Conservation (phyloP, 2,888 invertebrate species). For the Diaprepes abbreviatus region DNA sequence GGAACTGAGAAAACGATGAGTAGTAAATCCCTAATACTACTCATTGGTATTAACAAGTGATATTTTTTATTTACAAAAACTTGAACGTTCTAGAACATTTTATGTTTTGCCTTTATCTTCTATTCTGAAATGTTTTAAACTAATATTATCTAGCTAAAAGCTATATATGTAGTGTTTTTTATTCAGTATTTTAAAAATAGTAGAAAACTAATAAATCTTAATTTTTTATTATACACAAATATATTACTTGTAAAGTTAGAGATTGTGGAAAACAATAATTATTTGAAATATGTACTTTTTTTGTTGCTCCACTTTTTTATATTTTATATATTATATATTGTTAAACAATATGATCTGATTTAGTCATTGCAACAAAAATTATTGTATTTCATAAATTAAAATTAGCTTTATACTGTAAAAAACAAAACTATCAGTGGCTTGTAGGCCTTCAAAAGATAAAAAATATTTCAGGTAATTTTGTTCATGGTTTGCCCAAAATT, state of each 20-base stretch:
- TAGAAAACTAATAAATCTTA: conserved; percentile 2
- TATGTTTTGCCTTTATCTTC: conserved; percentile 10
- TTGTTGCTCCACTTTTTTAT: too few relatives aligned
- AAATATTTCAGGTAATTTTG: not conserved
- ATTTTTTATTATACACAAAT: not conserved
- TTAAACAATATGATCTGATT: too few relatives aligned
- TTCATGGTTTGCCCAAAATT: not conserved
- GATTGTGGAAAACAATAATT: too few relatives aligned
- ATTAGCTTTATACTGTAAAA: too few relatives aligned
- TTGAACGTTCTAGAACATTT: conserved; percentile 1
- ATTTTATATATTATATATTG: too few relatives aligned
- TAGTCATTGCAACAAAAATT: too few relatives aligned
- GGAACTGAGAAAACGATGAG: not conserved
- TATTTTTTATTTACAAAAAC: conserved; percentile 2
- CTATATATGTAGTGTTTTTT: conserved; percentile 11
- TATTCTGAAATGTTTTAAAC: conserved; percentile 5
- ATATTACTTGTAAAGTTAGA: too few relatives aligned
- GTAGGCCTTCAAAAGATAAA: too few relatives aligned
- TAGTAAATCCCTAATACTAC: not conserved
- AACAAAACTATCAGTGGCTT: too few relatives aligned
- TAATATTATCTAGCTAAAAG: not conserved
- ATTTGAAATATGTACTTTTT: too few relatives aligned
- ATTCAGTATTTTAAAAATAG: conserved; percentile 19
- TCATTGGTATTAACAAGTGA: conserved; percentile 12
- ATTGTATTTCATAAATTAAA: too few relatives aligned